phyloP scores from a whole-genome alignment of 1,140 invertebrate species.

The Pseudomyrmex dendroicus region DNA sequence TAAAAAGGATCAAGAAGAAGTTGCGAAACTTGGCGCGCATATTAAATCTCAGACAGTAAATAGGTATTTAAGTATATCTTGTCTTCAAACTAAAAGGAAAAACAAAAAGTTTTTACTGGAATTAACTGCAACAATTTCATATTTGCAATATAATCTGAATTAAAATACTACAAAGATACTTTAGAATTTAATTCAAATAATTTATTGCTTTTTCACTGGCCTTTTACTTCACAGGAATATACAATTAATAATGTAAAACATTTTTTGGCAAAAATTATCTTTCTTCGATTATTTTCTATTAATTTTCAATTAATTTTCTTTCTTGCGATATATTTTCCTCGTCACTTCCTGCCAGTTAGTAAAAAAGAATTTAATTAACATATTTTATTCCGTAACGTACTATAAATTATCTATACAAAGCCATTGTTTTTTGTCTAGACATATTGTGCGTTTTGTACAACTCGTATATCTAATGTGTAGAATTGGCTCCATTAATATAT shows the following conservation, averaged over 20 bases:
- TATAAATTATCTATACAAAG: not conserved
- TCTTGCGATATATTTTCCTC: not conserved
- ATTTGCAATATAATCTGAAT: not conserved
- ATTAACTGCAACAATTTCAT: slow-evolving; percentile 22
- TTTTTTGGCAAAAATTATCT: too few relatives aligned
- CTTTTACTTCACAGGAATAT: not conserved
- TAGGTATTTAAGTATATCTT: not conserved
- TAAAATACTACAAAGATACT: not conserved
- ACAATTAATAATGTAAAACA: too few relatives aligned
- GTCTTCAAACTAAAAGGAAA: not conserved
- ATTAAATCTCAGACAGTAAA: slow-evolving; percentile 24
- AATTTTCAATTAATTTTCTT: not conserved
- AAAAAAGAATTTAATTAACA: slow-evolving; percentile 5
- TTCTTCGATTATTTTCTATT: not conserved
- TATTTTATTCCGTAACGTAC: not conserved
- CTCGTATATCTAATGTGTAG: not conserved
- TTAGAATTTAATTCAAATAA: too few relatives aligned
- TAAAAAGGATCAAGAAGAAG: slow-evolving; percentile 23
- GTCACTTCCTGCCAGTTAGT: not conserved
- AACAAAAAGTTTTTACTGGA: not conserved
- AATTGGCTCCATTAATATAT: slow-evolving; percentile 36
- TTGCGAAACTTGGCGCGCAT: slow-evolving; percentile 37
- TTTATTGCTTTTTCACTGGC: not conserved
- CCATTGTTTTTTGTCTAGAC: not conserved
- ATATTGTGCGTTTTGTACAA: not conserved